Percentiles rank a stretch among this genome's conserved stretches.
phyloP scores from a whole-genome alignment of 2,888 invertebrate species.

The Microctonus hyperodae region DNA sequence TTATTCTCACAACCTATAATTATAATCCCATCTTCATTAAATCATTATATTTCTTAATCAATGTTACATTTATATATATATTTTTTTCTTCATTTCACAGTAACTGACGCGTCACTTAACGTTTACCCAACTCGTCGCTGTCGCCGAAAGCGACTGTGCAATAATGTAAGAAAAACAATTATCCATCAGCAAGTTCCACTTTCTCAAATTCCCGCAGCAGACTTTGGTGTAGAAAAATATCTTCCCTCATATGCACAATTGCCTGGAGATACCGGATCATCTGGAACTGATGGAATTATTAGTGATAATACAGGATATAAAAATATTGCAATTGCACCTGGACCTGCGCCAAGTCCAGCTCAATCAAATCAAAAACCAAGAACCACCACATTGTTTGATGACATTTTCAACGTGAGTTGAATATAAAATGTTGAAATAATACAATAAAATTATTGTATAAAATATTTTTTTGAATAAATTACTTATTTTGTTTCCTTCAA shows the following conservation, averaged over 20 bases:
- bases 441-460: background rate
- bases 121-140: slow-evolving; percentile 22
- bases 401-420: slow-evolving; percentile 71
- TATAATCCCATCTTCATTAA: background rate
- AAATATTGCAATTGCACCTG: slow-evolving; percentile 17
- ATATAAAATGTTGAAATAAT: background rate
- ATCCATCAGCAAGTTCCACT: slow-evolving; percentile 22
- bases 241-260: slow-evolving; percentile 1
- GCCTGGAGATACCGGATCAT: background rate
- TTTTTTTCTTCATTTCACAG: background rate
- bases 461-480: background rate
- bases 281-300: slow-evolving; percentile 1
- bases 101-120: slow-evolving; percentile 3
- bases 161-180: background rate
- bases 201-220: slow-evolving; percentile 15
- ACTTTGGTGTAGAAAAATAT: slow-evolving; percentile 9
- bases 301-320: slow-evolving; percentile 25
- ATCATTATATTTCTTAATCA: background rate
- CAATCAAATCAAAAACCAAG: background rate
- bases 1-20: background rate
- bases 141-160: slow-evolving; percentile 23
- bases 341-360: slow-evolving; percentile 22
- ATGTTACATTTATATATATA: background rate
- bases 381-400: slow-evolving; percentile 65
- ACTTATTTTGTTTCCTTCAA: slow-evolving; percentile 31